phyloP scores from a whole-genome alignment of 2,797 vertebrate species.

The Heteromormyrus szaboi region DNA sequence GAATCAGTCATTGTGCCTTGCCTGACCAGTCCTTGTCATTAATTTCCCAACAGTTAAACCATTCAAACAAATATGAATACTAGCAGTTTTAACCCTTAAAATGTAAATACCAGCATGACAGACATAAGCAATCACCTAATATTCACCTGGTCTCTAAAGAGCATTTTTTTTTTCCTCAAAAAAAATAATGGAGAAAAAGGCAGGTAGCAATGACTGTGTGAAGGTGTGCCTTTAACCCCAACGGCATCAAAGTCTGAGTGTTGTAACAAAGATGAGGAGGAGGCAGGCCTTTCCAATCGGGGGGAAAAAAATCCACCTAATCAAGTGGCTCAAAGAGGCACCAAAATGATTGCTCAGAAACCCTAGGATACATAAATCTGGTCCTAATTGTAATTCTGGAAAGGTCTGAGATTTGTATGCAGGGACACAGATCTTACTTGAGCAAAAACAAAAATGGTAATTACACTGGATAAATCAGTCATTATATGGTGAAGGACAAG shows the following conservation, averaged over 20 bases:
- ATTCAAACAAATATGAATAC: background rate
- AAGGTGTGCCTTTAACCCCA: background rate
- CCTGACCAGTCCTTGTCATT: background rate
- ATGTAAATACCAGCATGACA: background rate
- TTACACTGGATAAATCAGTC: background rate
- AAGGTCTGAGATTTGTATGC: background rate
- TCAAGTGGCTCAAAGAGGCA: background rate
- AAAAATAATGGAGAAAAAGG: background rate
- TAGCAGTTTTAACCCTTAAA: background rate
- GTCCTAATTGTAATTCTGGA: background rate
- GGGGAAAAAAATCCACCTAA: background rate
- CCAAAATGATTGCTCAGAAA: background rate
- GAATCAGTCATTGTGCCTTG: background rate
- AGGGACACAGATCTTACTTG: slow-evolving; percentile 5
- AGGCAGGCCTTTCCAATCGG: background rate
- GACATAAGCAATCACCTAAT: background rate
- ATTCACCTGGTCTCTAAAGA: background rate
- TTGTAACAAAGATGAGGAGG: background rate
- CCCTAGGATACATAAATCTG: background rate
- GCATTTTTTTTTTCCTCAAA: background rate
- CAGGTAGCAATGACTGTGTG: background rate
- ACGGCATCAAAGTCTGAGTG: background rate
- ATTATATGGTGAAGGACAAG: background rate
- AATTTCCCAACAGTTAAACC: background rate
- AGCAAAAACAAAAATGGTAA: slow-evolving; percentile 7